Conservation (phyloP, 2,888 invertebrate genomes). For the Brassicogethes aeneus region DNA sequence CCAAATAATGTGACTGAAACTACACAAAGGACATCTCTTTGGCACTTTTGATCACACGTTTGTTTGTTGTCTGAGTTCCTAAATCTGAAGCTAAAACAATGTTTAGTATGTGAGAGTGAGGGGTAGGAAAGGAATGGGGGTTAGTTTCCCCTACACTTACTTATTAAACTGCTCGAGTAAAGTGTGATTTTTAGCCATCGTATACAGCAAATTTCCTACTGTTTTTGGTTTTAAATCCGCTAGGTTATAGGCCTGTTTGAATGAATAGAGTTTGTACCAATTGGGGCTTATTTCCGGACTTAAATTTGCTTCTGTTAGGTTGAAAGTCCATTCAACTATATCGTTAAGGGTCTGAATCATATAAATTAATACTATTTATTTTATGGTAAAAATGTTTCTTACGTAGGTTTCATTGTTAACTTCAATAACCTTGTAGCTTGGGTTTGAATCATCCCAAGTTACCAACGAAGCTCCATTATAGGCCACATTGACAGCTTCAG, state of each 20-base stretch:
- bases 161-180: slow-evolving; percentile 37
- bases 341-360: slow-evolving; percentile 50
- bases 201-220: slow-evolving; percentile 50
- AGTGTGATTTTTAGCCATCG: slow-evolving; percentile 48
- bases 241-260: slow-evolving; percentile 56
- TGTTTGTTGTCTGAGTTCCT: slow-evolving; percentile 11
- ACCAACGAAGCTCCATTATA: slow-evolving; percentile 84
- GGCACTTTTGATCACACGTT: slow-evolving; percentile 13
- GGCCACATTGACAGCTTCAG: slow-evolving; percentile 55
- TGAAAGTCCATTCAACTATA: slow-evolving; percentile 63
- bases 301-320: slow-evolving; percentile 63
- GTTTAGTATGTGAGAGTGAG: neutral
- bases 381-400: too few relatives aligned
- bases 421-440: slow-evolving; percentile 41
- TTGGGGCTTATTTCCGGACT: slow-evolving; percentile 47
- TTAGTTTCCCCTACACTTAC: too few relatives aligned
- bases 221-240: slow-evolving; percentile 52
- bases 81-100: slow-evolving; percentile 14
- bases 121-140: neutral
- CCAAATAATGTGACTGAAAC: slow-evolving; percentile 41
- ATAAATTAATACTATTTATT: too few relatives aligned
- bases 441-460: slow-evolving; percentile 55
- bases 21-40: slow-evolving; percentile 38
- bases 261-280: slow-evolving; percentile 68
- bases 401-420: slow-evolving; percentile 26